phyloP scores from a whole-genome alignment of 2,113 vertebrate species.

The Mystacornis crossleyi region DNA sequence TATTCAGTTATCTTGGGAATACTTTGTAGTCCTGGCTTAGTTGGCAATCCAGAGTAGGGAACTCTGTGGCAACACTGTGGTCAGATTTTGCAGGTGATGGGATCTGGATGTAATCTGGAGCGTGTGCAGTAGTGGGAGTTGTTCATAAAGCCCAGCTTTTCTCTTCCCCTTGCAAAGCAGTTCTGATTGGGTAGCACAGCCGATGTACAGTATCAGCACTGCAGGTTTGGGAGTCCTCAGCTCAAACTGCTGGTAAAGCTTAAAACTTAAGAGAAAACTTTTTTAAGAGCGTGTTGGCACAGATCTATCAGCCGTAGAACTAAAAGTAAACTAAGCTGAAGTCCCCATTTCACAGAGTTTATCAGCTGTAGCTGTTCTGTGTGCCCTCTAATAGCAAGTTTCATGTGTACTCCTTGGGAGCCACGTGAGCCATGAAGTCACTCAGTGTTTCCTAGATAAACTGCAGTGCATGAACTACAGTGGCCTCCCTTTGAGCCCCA shows the following conservation, averaged over 20 bases:
- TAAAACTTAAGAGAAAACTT: neutral
- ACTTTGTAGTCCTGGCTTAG: neutral
- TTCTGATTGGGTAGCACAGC: neutral
- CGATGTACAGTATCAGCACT: neutral
- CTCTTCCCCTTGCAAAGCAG: neutral
- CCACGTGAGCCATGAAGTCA: neutral
- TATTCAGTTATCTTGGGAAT: neutral
- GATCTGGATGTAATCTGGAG: neutral
- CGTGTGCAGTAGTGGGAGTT: neutral
- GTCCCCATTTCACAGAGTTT: neutral
- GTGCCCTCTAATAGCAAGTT: neutral
- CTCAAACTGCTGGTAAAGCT: neutral
- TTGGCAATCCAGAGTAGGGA: neutral
- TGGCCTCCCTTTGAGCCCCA: slow-evolving; percentile 33
- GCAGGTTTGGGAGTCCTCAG: neutral
- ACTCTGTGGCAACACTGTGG: neutral
- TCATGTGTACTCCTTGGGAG: neutral
- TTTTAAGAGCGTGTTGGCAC: neutral
- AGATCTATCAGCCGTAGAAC: neutral
- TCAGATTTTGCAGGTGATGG: neutral
- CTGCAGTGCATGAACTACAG: slow-evolving; percentile 11
- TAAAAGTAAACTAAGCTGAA: neutral
- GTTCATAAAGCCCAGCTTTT: neutral
- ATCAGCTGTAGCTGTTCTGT: neutral
- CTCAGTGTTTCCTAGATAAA: neutral